Conservation (phyloP, 2,113 vertebrate species). For the Brienomyrus brachyistius region DNA sequence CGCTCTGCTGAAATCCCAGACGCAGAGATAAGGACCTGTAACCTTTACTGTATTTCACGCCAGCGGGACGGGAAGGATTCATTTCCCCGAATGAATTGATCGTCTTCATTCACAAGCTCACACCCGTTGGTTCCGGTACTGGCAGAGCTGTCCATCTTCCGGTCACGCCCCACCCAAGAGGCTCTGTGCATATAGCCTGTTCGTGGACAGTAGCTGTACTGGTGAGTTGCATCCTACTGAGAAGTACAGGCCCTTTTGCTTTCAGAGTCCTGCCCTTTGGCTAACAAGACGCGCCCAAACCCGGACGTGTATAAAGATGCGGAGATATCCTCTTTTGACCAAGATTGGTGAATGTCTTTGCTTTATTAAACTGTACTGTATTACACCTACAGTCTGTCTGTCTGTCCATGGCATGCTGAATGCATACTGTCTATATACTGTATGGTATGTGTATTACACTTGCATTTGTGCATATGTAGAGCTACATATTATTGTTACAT, state of each 20-base stretch:
- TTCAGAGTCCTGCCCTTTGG: neutral
- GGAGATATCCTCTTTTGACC: neutral
- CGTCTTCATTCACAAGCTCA: neutral
- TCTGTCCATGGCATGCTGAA: too few relatives aligned
- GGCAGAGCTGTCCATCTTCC: neutral
- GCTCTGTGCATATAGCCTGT: neutral
- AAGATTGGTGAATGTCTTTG: too few relatives aligned
- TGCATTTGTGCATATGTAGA: too few relatives aligned
- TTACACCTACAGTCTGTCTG: too few relatives aligned
- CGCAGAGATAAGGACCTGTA: neutral
- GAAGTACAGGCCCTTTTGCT: neutral
- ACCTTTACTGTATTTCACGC: slow-evolving; percentile 10
- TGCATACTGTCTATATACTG: too few relatives aligned
- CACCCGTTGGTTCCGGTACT: neutral
- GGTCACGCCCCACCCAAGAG: neutral
- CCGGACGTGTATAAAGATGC: neutral
- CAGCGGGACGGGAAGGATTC: neutral
- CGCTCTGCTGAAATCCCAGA: neutral
- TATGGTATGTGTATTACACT: too few relatives aligned
- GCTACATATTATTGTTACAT: too few relatives aligned
- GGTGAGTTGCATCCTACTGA: neutral
- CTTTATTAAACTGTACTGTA: too few relatives aligned
- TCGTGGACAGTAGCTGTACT: neutral
- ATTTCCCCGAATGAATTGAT: slow-evolving; percentile 1
- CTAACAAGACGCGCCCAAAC: neutral